Conservation (phyloP, 2,888 invertebrate genomes). For the Leucania comma region DNA sequence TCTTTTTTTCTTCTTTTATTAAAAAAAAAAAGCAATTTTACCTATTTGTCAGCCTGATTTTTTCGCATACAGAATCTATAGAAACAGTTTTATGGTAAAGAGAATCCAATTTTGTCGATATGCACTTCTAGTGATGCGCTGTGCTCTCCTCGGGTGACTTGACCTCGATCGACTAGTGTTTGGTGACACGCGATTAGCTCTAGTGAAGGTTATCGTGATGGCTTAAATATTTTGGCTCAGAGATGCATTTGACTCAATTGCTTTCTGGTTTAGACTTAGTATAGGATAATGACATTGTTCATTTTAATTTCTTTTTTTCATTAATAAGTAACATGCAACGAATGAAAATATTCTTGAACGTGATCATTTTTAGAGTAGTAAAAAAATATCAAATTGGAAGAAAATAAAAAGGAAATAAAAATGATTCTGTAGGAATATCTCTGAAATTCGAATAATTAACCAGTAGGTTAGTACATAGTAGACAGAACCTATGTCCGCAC, state of each 20-base stretch:
- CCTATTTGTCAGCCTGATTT: neutral
- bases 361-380: no score
- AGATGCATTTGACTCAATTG: neutral
- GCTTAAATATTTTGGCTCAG: neutral
- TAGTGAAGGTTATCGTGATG: conserved; percentile 4
- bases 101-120: conserved; percentile 46
- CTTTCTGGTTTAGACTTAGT: neutral
- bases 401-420: no score
- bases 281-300: neutral
- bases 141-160: conserved; percentile 37
- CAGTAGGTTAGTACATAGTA: neutral
- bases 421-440: no score
- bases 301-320: neutral
- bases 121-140: conserved; percentile 40
- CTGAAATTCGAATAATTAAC: no score
- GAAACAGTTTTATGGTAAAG: conserved; percentile 16
- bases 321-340: neutral
- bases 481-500: neutral
- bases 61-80: neutral
- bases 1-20: no score
- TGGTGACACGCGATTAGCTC: conserved; percentile 26
- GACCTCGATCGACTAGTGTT: conserved; percentile 40
- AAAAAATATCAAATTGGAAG: no score
- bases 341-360: no score
- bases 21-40: neutral